These are phyloP conservation scores for Ochlodes sylvanus DNA, from an alignment of 2,888 invertebrate genomes.

Conservation along the genomic window DNA sequence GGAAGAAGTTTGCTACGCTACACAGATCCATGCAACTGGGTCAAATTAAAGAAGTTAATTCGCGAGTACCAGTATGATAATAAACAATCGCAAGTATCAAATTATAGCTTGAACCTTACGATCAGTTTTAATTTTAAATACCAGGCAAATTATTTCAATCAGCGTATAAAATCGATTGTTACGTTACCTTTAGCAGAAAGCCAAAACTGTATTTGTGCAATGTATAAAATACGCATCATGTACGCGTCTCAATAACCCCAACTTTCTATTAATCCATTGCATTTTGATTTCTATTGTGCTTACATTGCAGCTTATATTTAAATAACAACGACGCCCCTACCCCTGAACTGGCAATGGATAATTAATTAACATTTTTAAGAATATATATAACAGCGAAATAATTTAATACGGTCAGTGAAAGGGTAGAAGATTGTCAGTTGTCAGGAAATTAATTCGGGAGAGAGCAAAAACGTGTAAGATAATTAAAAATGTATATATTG, in stretches of 20 bases:
- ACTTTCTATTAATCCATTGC: not conserved
- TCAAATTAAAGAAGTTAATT: too few species aligned
- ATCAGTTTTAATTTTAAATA: not conserved
- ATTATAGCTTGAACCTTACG: too few species aligned
- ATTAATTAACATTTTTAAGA: constrained; percentile 74
- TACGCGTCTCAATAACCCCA: not conserved
- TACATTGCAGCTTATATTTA: not conserved
- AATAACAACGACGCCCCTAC: constrained; percentile 46
- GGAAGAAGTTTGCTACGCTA: too few species aligned
- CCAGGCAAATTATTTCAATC: not conserved
- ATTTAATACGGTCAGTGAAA: constrained; percentile 67
- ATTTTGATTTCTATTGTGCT: not conserved
- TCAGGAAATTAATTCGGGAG: constrained; percentile 61
- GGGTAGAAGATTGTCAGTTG: constrained; percentile 78
- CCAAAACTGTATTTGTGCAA: not conserved
- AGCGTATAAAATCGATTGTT: not conserved
- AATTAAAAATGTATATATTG: constrained; percentile 41
- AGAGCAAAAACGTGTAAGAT: constrained; percentile 62
- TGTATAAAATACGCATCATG: constrained; percentile 1
- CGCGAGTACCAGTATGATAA: too few species aligned
- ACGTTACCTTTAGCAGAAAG: not conserved
- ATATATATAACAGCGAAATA: constrained; percentile 71
- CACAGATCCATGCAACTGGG: too few species aligned
- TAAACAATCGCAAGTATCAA: too few species aligned
- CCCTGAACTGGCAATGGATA: constrained; percentile 60